Evolutionary conservation across 1,140 invertebrate species (phyloP), one percentile per base, ranked within the genome.

Genomic region (Pseudachorutes palmiensis): DNA sequence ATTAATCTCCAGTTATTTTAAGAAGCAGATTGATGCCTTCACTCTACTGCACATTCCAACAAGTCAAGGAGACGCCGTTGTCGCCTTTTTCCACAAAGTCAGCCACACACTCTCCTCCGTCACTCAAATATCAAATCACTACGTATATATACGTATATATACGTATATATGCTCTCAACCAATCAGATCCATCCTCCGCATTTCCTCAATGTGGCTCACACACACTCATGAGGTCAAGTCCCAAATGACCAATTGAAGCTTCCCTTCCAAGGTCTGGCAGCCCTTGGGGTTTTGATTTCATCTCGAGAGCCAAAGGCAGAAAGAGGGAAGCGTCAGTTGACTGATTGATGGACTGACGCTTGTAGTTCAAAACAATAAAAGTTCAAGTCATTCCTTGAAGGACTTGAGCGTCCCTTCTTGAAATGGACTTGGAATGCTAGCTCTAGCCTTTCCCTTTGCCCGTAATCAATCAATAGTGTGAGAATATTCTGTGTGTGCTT

Each of bases 1-100:
- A 74, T 74, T 74, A 74, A 74, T 70, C 67, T 61, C 48, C 59
- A 68, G 68, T 71, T 74, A 74, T 74, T 74, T 74, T 74, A 70
- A 69, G 67, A 69, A 69, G 62, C 62, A 69, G 72, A 74, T 74
- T 74, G 72, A 74, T 74, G 72, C 69, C 70, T 73, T 69, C 69
- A 70, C 68, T 70, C 71, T 66, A 64, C 55, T 64, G 49, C 60
- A 51, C 62, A 67, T 67, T 67, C 65, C 69, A 31, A 31, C 33
- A 64, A 59, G 65, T 70, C 65, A 67, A 63, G 32, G 28, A 51
- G 14, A 65, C 41, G 61, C 49, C 62, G 16, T 12, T 45, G 12
- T 31, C 32, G 59, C 24, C 28, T 26, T 9, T 22, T 12, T 12
- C n/a, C 55, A 58, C 55, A 12, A 22, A 26, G 30, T 3, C 59